Conservation (phyloP, 1,140 invertebrate species). For the Neotoxoptera formosana region DNA sequence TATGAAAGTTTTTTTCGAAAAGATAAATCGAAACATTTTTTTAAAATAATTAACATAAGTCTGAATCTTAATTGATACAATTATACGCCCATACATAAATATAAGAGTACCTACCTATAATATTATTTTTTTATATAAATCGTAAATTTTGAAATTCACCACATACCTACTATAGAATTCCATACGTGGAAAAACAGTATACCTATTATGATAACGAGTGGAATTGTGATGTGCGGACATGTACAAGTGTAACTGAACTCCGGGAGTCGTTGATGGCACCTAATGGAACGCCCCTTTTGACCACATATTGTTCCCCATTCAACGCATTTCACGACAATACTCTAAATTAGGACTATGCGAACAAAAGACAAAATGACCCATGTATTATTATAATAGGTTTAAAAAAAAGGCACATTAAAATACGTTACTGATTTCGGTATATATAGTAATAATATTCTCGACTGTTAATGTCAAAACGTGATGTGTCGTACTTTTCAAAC, state of each 20-base stretch:
- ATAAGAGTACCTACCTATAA: not conserved
- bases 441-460: not conserved
- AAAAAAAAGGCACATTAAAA: slow-evolving; percentile 18
- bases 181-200: not conserved
- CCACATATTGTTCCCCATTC: slow-evolving; percentile 45
- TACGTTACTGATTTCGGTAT: slow-evolving; percentile 32
- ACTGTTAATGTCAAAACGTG: not conserved
- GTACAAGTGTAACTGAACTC: slow-evolving; percentile 41
- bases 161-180: not conserved
- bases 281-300: slow-evolving; percentile 37
- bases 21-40: not conserved
- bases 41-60: not conserved
- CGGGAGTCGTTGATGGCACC: not conserved
- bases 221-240: slow-evolving; percentile 14
- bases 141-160: not conserved
- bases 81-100: too few relatives aligned
- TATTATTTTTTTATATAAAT: not conserved
- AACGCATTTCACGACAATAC: slow-evolving; percentile 43
- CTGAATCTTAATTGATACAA: not conserved
- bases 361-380: slow-evolving; percentile 52
- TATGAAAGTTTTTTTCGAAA: not conserved
- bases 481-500: slow-evolving; percentile 8
- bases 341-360: slow-evolving; percentile 38
- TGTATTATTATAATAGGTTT: slow-evolving; percentile 37
- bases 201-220: slow-evolving; percentile 33